Evolutionary conservation across 1,140 invertebrate species (phyloP), one percentile per base, ranked within the genome.

Genomic region (Pseudobourletiella spinata): DNA sequence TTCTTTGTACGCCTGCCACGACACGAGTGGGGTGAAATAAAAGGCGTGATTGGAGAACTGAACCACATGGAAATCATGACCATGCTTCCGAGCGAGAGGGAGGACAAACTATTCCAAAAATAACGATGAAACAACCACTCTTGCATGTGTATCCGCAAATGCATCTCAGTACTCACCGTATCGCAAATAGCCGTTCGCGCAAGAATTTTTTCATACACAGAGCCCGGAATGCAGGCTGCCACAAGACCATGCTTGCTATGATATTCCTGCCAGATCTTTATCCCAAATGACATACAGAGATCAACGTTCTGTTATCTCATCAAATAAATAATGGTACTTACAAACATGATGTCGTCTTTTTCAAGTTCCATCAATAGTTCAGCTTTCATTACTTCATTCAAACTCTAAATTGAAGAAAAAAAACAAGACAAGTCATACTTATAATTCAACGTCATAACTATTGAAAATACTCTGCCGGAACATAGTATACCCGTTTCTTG

Each of bases 1-100:
- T 78, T 94, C 92, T 74, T 91, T 86, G 70, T 92, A 86, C 1
- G 87, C 82, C 81, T 91, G 91, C 74, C 87, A 95, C 75, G 87
- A 88, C 16, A 91, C 76, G 14, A 95, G 76, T 3, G 90, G 86
- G 3, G 91, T 94, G 74, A 94, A 91, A 73, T 93, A 89, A 2
- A 90, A 81, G 68, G 86, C 81, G 68, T 84, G 85, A 35, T 75
- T 82, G 68, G 80, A 77, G 76, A 86, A 86, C 75, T 94, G 89
- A 63, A 81, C 81, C 74, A 94, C 79, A 58, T 92, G 84, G 72
- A 93, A 94, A 75, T 95, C 91, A 76, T 89, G 94, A 15, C 91
- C 91, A 71, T 88, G 82, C 22, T 83, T 79, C 65, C 88, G 78
- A 2, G 89, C 90, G 39, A 95, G 70, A 3, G 91, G 86, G 65